Evolutionary conservation across 1,140 invertebrate species (phyloP).

Genomic region (Bombus difficillimus): DNA sequence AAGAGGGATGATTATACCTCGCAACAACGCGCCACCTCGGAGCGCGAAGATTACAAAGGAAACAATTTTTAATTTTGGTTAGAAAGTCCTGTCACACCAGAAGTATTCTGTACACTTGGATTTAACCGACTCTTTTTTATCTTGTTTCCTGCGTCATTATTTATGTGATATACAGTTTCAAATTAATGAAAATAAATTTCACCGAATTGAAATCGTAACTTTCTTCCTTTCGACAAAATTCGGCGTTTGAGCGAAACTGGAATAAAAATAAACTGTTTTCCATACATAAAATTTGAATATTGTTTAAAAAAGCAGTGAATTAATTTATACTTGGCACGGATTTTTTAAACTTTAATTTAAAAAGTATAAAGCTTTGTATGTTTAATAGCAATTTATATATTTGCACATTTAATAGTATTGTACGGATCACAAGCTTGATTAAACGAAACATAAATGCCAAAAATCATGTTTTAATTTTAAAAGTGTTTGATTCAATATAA

Average conservation of each 20-base stretch:
- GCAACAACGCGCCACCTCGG: neutral
- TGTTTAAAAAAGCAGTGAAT: neutral
- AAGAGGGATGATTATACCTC: neutral
- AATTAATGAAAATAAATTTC: neutral
- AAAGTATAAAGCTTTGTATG: too few species aligned
- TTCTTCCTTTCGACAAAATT: neutral
- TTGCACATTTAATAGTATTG: too few species aligned
- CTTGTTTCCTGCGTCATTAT: neutral
- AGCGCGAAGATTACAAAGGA: neutral
- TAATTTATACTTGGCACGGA: too few species aligned
- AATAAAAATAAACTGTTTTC: neutral
- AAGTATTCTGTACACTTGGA: neutral
- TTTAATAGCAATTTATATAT: too few species aligned
- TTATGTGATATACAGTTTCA: neutral
- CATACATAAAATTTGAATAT: neutral
- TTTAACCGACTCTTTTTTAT: neutral
- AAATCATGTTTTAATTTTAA: too few species aligned
- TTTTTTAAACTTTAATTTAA: too few species aligned
- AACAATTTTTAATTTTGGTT: conserved; percentile 2
- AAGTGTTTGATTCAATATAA: neutral
- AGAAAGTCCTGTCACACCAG: neutral
- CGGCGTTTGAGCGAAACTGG: neutral
- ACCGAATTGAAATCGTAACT: neutral
- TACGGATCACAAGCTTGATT: too few species aligned
- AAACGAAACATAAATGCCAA: too few species aligned